Percentiles rank a stretch among this genome's conserved stretches.
Evolutionary conservation across 1,140 invertebrate genomes (phyloP).

Genomic region (Anastrepha obliqua): DNA sequence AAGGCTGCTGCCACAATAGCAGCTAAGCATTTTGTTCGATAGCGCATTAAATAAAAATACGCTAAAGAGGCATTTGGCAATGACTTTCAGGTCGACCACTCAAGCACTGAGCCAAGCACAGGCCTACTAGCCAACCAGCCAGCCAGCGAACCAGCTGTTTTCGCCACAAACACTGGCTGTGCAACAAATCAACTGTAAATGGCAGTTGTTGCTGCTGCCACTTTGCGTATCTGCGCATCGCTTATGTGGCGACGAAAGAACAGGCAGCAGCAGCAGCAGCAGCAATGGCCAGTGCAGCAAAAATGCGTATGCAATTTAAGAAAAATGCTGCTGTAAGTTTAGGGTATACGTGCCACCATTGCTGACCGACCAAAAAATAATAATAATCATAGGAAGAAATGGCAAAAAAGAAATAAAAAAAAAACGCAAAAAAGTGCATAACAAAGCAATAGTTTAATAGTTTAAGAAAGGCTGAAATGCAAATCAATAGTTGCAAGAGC

Average conservation of each 20-base stretch:
- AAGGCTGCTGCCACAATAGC: not conserved
- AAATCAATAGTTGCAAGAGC: not conserved
- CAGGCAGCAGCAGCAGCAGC: not conserved
- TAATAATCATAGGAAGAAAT: not conserved
- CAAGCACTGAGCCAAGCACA: not conserved
- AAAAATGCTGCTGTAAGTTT: slow-evolving; percentile 7
- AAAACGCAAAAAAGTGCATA: not conserved
- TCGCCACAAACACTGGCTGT: not conserved
- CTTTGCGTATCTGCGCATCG: slow-evolving; percentile 41
- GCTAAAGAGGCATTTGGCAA: slow-evolving; percentile 38
- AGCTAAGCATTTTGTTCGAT: not conserved
- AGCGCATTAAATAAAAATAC: slow-evolving; percentile 18
- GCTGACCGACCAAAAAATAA: slow-evolving; percentile 23
- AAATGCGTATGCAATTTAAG: slow-evolving; percentile 13
- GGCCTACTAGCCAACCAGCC: not conserved
- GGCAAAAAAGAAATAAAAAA: not conserved
- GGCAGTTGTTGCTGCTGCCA: slow-evolving; percentile 27
- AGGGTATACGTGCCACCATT: not conserved
- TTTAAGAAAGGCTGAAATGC: slow-evolving; percentile 27
- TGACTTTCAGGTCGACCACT: slow-evolving; percentile 7
- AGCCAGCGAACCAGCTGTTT: slow-evolving; percentile 6
- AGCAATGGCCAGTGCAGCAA: not conserved
- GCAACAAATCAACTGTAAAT: slow-evolving; percentile 31
- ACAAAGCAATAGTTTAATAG: slow-evolving; percentile 29
- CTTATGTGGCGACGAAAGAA: not conserved